phyloP scores from a whole-genome alignment of 1,140 invertebrate species.

The Formica selysi region DNA sequence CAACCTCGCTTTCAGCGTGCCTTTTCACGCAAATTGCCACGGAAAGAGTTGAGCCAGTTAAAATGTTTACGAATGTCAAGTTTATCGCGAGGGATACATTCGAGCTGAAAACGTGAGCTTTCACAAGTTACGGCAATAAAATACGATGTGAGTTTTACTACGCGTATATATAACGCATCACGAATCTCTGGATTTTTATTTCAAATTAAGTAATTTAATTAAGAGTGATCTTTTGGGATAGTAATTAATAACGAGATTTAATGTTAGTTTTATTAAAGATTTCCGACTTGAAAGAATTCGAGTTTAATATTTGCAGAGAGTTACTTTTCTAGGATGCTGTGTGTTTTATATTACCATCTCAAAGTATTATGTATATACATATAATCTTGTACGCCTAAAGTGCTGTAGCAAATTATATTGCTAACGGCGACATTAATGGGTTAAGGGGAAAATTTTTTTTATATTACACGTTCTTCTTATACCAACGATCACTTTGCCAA shows the following conservation, averaged over 20 bases:
- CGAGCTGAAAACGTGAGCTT: constrained; percentile 23
- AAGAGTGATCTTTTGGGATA: not conserved
- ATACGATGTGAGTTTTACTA: constrained; percentile 1
- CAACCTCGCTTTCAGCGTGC: constrained; percentile 54
- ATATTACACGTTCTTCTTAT: constrained; percentile 8
- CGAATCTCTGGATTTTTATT: not conserved
- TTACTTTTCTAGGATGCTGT: not conserved
- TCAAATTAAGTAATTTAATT: not conserved
- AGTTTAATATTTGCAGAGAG: not conserved
- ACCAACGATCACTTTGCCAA: constrained; percentile 14
- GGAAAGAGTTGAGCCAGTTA: constrained; percentile 73
- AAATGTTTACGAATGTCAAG: constrained; percentile 63
- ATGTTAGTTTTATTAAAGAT: not conserved
- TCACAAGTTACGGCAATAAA: constrained; percentile 3
- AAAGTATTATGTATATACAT: not conserved
- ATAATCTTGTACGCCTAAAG: constrained; percentile 10
- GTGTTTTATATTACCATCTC: not conserved
- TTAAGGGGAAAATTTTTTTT: constrained; percentile 24
- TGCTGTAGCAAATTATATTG: constrained; percentile 29
- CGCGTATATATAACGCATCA: not conserved
- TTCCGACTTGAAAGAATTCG: not conserved
- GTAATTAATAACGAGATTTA: constrained; percentile 5
- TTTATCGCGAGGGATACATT: constrained; percentile 40
- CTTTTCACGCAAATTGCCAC: constrained; percentile 62
- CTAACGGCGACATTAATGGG: constrained; percentile 12